These are phyloP conservation scores for Tineola bisselliella DNA, from an alignment of 2,888 invertebrate genomes.

Conservation along the genomic window DNA sequence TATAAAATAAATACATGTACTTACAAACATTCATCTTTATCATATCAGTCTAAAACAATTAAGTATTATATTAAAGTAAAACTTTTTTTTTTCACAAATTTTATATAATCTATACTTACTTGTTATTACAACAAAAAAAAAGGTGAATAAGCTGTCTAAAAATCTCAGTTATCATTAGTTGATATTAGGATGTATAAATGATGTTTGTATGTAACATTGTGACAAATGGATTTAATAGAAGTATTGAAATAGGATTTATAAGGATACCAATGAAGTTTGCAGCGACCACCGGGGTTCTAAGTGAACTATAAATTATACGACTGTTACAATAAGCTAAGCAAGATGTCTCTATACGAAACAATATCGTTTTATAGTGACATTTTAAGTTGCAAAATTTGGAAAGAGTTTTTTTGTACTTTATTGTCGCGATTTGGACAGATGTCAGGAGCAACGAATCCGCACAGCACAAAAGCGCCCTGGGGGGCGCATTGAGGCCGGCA, in stretches of 20 bases:
- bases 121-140: too few relatives aligned
- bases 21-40: background rate
- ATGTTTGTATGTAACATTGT: background rate
- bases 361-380: constrained; percentile 36
- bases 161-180: too few relatives aligned
- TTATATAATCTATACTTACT: too few relatives aligned
- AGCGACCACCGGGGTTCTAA: constrained; percentile 41
- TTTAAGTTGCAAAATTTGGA: constrained; percentile 42
- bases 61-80: too few relatives aligned
- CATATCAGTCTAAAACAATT: too few relatives aligned
- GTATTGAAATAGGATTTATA: too few relatives aligned
- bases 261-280: background rate
- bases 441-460: constrained; percentile 57
- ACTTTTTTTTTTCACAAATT: too few relatives aligned
- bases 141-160: too few relatives aligned
- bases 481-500: constrained; percentile 48
- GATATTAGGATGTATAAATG: background rate
- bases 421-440: constrained; percentile 65
- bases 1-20: background rate
- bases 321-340: constrained; percentile 48
- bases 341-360: constrained; percentile 44
- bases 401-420: constrained; percentile 61
- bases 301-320: constrained; percentile 48
- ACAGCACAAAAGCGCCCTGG: constrained; percentile 58
- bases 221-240: background rate